Conservation (phyloP, 2,888 invertebrate genomes). For the Melanargia galathea region DNA sequence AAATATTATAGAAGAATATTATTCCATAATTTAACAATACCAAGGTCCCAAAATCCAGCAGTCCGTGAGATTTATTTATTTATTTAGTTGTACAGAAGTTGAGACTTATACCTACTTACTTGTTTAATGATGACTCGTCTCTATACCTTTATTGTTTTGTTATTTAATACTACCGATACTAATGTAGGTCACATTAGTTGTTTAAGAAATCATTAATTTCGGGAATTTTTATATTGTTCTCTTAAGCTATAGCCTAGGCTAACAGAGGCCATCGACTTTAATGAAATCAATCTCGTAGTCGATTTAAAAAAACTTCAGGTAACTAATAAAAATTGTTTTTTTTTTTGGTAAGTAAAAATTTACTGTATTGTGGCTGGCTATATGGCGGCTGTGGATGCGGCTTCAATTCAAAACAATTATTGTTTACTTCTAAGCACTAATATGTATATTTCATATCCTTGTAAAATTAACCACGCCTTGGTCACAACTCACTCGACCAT, state of each 20-base stretch:
- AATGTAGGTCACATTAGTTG: slow-evolving; percentile 5
- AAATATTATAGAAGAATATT: too few relatives aligned
- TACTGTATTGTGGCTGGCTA: too few relatives aligned
- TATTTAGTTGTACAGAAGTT: too few relatives aligned
- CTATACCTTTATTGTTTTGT: too few relatives aligned
- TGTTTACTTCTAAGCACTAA: slow-evolving; percentile 23
- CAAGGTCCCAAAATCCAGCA: too few relatives aligned
- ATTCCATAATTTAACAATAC: too few relatives aligned
- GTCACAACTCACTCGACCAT: slow-evolving; percentile 2
- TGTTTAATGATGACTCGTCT: too few relatives aligned
- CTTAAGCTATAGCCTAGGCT: too few relatives aligned
- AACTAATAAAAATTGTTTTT: neutral
- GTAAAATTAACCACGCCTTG: slow-evolving; percentile 24
- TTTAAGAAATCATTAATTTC: neutral
- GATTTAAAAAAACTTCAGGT: neutral
- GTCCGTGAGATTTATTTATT: too few relatives aligned
- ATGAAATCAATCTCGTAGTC: neutral
- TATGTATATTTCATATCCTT: slow-evolving; percentile 36
- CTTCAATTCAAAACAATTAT: neutral
- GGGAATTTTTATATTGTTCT: neutral
- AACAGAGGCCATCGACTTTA: too few relatives aligned
- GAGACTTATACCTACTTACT: too few relatives aligned
- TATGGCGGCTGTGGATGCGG: neutral
- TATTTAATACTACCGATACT: slow-evolving; percentile 42
- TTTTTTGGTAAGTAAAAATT: neutral